A percentile compares a stretch with the other conserved stretches of the same genome.
Conservation (phyloP, 2,797 vertebrate genomes). For the Chiroxiphia lanceolata region DNA sequence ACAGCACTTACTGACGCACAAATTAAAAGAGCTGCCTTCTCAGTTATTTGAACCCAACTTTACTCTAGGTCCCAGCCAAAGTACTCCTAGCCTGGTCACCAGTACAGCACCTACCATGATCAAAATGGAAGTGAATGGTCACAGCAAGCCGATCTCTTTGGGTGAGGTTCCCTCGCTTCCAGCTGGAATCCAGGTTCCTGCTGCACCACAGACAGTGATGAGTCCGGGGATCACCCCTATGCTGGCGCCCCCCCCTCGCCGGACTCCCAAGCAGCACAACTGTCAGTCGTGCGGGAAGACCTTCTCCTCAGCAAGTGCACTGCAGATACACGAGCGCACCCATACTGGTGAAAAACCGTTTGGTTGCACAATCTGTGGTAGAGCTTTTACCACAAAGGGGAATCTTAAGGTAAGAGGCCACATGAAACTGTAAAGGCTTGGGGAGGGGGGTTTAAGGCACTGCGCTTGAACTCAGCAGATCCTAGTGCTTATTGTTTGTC, state of each 20-base stretch:
- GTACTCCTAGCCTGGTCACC: slow-evolving; percentile 88
- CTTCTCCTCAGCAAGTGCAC: slow-evolving; percentile 98
- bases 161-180: slow-evolving; percentile 88
- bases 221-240: slow-evolving; percentile 92
- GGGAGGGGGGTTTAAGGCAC: not conserved
- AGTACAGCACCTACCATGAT: slow-evolving; percentile 90
- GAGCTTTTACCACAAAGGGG: slow-evolving; percentile 99
- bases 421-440: slow-evolving; percentile 51
- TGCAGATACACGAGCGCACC: slow-evolving; percentile 99
- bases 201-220: slow-evolving; percentile 87
- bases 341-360: slow-evolving; percentile 99
- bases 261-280: slow-evolving; percentile 99
- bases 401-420: slow-evolving; percentile 93
- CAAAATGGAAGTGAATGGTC: slow-evolving; percentile 98
- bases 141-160: slow-evolving; percentile 88
- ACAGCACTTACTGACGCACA: slow-evolving; percentile 85
- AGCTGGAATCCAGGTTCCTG: slow-evolving; percentile 87
- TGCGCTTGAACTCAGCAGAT: not conserved
- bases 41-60: slow-evolving; percentile 81
- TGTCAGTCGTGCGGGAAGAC: slow-evolving; percentile 99
- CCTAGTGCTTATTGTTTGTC: not conserved
- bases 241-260: slow-evolving; percentile 95
- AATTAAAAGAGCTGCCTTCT: slow-evolving; percentile 80
- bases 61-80: slow-evolving; percentile 87
- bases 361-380: slow-evolving; percentile 97